Percentiles rank a stretch among this genome's conserved stretches.
phyloP scores from a whole-genome alignment of 2,113 vertebrate species.

The Peromyscus maniculatus region DNA sequence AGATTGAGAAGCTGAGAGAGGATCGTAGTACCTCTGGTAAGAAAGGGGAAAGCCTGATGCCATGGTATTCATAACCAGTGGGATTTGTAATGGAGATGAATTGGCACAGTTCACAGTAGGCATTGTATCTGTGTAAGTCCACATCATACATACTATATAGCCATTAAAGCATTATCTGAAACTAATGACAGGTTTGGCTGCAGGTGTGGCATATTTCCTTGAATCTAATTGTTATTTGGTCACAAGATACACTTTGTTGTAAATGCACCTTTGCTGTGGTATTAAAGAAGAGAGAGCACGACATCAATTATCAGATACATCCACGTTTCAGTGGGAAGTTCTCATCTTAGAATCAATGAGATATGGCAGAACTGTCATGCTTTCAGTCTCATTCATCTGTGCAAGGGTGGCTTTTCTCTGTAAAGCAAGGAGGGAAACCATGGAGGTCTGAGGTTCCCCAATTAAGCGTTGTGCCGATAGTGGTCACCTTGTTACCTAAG shows the following conservation, averaged over 20 bases:
- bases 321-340: background rate
- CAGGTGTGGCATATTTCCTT: background rate
- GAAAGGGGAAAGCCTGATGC: background rate
- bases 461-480: background rate
- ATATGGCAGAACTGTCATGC: background rate
- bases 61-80: background rate
- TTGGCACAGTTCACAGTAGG: background rate
- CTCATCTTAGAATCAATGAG: constrained; percentile 16
- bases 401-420: background rate
- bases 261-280: background rate
- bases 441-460: background rate
- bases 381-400: background rate
- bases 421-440: background rate
- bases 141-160: background rate
- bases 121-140: background rate
- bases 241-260: background rate
- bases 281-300: background rate
- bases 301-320: background rate
- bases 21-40: background rate
- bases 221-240: background rate
- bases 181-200: background rate
- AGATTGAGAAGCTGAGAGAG: background rate
- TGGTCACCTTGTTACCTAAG: background rate
- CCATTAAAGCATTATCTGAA: background rate
- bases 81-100: background rate